Conservation (phyloP, 2,113 vertebrate species). For the Pluvialis apricaria region DNA sequence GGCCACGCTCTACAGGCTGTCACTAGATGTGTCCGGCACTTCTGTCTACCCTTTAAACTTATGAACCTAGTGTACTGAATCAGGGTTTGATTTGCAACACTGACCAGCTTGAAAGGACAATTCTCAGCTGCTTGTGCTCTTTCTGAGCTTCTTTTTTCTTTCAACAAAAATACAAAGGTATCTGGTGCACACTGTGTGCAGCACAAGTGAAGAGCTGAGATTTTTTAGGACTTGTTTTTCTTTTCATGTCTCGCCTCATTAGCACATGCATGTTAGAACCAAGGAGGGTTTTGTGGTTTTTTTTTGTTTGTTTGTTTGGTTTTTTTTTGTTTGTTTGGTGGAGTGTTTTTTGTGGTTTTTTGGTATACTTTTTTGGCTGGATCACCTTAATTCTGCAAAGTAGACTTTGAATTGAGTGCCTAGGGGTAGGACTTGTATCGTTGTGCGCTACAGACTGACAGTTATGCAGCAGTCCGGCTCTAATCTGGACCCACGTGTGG, state of each 20-base stretch:
- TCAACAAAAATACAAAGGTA: neutral
- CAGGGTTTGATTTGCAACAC: neutral
- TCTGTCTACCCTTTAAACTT: neutral
- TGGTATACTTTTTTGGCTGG: neutral
- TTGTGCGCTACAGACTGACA: neutral
- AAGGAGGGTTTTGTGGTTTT: neutral
- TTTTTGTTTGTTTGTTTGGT: no score
- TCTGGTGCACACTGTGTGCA: neutral
- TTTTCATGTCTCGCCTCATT: neutral
- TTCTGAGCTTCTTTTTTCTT: neutral
- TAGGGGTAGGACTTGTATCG: neutral
- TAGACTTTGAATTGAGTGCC: neutral
- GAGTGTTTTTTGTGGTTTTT: neutral
- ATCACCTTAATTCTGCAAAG: neutral
- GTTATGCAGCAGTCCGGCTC: neutral
- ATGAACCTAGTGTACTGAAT: neutral
- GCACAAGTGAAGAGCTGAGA: neutral
- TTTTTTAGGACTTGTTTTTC: neutral
- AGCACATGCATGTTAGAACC: neutral
- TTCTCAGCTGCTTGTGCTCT: neutral
- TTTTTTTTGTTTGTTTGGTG: no score
- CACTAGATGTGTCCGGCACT: neutral
- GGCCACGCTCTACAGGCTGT: neutral
- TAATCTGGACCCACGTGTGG: fast-evolving
- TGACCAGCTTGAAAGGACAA: neutral